Percentiles rank a stretch among this genome's conserved stretches.
phyloP scores from a whole-genome alignment of 2,113 vertebrate genomes.

The Psammodynastes pulverulentus region DNA sequence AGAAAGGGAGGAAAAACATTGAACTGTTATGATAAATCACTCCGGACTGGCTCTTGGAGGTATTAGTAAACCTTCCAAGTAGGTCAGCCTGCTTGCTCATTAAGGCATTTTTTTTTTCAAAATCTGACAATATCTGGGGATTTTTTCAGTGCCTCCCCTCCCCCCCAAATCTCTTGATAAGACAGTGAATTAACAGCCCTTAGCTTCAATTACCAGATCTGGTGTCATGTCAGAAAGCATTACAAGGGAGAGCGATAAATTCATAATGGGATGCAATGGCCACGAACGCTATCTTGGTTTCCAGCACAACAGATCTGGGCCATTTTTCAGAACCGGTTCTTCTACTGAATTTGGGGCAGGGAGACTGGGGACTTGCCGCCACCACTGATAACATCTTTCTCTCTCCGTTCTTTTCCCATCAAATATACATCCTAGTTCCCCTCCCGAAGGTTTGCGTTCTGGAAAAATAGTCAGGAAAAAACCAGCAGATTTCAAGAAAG shows the following conservation, averaged over 20 bases:
- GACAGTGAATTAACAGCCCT: constrained; percentile 8
- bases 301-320: not conserved
- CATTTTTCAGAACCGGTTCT: not conserved
- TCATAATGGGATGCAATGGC: constrained; percentile 34
- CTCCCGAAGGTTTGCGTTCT: too few relatives aligned
- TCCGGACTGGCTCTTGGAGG: not conserved
- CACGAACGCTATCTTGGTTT: constrained; percentile 31
- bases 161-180: not conserved
- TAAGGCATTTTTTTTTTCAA: constrained; percentile 22
- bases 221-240: constrained; percentile 49
- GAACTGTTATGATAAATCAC: not conserved
- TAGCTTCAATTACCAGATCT: constrained; percentile 45
- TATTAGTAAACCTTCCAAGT: not conserved
- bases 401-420: not conserved
- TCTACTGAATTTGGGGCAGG: not conserved
- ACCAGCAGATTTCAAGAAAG: not conserved
- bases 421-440: not conserved
- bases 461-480: not conserved
- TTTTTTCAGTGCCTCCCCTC: constrained; percentile 3
- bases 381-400: not conserved
- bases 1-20: not conserved
- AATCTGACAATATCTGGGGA: constrained; percentile 8
- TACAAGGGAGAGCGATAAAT: constrained; percentile 40
- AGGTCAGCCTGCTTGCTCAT: not conserved
- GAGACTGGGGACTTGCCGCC: not conserved